phyloP scores from a whole-genome alignment of 2,888 invertebrate species.

The Corbicula japonica region DNA sequence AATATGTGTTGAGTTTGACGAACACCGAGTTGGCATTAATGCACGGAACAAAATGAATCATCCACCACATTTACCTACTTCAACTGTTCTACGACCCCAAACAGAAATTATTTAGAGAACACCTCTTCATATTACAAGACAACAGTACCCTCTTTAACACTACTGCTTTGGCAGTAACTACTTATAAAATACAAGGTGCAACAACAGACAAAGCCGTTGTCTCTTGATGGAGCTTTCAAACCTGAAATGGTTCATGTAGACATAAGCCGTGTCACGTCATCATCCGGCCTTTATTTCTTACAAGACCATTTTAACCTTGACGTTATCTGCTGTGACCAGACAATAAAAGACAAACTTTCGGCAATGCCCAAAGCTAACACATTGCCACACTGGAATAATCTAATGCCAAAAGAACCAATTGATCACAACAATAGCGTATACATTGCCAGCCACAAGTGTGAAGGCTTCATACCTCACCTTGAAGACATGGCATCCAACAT shows the following conservation, averaged over 20 bases:
- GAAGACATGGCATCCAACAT: not conserved
- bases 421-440: not conserved
- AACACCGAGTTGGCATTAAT: conserved; percentile 32
- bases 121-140: conserved; percentile 27
- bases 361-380: conserved; percentile 15
- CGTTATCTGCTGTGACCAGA: conserved; percentile 21
- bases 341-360: not conserved
- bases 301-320: conserved; percentile 1
- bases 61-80: conserved; percentile 16
- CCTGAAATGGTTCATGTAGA: conserved; percentile 38
- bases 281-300: conserved; percentile 3
- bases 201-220: conserved; percentile 23
- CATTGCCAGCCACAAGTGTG: conserved; percentile 20
- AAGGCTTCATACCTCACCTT: conserved; percentile 18
- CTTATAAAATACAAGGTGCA: conserved; percentile 36
- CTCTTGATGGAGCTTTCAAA: conserved; percentile 26
- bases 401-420: not conserved
- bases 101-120: conserved; percentile 20
- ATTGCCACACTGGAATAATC: conserved; percentile 6
- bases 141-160: conserved; percentile 26
- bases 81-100: conserved; percentile 27
- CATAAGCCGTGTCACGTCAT: conserved; percentile 17
- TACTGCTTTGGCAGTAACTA: conserved; percentile 26
- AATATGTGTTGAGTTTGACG: conserved; percentile 40
- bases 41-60: conserved; percentile 6